Evolutionary conservation across 2,888 invertebrate genomes (phyloP).

Genomic region (Nomada fucata): DNA sequence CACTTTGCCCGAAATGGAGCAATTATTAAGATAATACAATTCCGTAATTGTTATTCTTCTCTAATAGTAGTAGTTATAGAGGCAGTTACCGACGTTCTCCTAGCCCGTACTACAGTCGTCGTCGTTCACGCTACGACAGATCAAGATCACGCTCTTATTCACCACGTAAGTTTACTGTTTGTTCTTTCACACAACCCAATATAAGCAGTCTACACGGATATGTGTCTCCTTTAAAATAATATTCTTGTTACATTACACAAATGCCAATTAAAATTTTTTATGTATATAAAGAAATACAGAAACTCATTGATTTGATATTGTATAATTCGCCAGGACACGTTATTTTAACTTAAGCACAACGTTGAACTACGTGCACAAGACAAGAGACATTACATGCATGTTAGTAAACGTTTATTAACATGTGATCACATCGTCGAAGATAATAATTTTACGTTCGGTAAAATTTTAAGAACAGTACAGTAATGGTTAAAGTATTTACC

Average conservation of each 20-base stretch:
- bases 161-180: constrained; percentile 89
- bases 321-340: constrained; percentile 50
- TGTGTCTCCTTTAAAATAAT: constrained; percentile 69
- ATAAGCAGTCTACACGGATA: constrained; percentile 78
- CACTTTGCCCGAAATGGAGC: background rate
- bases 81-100: constrained; percentile 88
- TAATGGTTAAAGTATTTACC: constrained; percentile 10
- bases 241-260: constrained; percentile 26
- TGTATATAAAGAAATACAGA: constrained; percentile 27
- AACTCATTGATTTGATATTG: constrained; percentile 65
- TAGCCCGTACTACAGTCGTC: constrained; percentile 89
- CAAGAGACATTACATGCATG: background rate
- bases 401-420: no score
- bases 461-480: constrained; percentile 5
- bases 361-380: constrained; percentile 17
- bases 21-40: background rate
- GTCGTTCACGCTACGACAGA: constrained; percentile 89
- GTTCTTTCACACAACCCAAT: constrained; percentile 63
- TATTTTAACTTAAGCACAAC: background rate
- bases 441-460: background rate
- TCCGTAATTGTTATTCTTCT: constrained; percentile 2
- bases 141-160: constrained; percentile 91
- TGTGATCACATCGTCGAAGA: no score
- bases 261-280: constrained; percentile 14
- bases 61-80: constrained; percentile 85